Conservation (phyloP, 2,797 vertebrate species). For the Chromobotia macracanthus region DNA sequence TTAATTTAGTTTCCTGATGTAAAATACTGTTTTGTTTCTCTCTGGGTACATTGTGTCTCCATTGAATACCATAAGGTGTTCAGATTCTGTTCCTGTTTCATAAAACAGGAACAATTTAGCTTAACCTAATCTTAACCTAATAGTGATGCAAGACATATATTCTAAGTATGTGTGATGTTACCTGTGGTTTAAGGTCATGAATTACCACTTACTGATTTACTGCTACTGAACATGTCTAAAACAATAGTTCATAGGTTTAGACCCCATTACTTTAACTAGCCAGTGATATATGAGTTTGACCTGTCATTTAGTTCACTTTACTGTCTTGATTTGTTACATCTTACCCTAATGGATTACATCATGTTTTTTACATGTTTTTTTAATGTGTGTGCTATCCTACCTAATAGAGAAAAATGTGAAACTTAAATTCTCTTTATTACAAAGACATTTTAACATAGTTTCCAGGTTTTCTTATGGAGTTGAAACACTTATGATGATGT, state of each 20-base stretch:
- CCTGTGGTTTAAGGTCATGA: conserved; percentile 1
- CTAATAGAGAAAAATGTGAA: background rate
- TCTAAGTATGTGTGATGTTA: background rate
- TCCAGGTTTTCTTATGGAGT: conserved; percentile 2
- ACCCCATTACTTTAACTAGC: conserved; percentile 1
- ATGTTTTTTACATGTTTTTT: background rate
- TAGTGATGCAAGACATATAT: background rate
- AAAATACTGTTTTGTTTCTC: background rate
- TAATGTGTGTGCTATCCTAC: background rate
- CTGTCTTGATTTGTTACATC: conserved; percentile 15
- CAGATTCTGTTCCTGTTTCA: background rate
- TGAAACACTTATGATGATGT: conserved; percentile 46
- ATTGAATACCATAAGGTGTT: background rate
- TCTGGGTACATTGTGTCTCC: background rate
- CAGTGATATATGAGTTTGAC: conserved; percentile 17
- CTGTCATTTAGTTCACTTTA: conserved; percentile 5
- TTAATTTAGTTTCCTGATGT: background rate
- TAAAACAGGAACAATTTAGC: background rate
- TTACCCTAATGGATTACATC: background rate
- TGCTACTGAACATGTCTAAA: background rate
- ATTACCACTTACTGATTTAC: background rate
- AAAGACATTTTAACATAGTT: background rate
- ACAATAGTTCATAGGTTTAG: conserved; percentile 1
- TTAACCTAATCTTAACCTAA: background rate
- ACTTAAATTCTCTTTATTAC: background rate